Conservation (phyloP, 2,113 vertebrate genomes). For the Sus scrofa region DNA sequence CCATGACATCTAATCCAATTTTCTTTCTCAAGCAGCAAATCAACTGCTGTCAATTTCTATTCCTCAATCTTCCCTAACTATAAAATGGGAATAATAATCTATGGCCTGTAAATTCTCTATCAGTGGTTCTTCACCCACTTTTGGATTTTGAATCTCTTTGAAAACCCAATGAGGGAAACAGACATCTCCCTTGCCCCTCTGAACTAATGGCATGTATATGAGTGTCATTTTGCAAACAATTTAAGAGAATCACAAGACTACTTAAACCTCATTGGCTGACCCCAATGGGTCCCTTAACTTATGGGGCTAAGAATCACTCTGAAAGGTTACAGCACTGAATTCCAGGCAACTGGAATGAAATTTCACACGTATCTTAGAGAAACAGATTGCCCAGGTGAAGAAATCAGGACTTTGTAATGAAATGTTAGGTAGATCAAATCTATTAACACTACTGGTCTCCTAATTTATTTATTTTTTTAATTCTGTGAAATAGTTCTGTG, state of each 20-base stretch:
- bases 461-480: neutral
- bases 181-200: neutral
- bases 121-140: conserved; percentile 11
- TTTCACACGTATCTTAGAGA: neutral
- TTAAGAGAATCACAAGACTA: neutral
- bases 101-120: neutral
- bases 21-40: conserved; percentile 68
- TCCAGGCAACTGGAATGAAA: conserved; percentile 20
- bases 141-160: neutral
- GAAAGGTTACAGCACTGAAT: neutral
- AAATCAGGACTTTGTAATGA: conserved; percentile 36
- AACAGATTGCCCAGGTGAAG: neutral
- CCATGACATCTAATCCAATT: conserved; percentile 50
- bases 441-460: neutral
- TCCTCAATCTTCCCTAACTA: conserved; percentile 71
- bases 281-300: neutral
- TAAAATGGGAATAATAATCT: conserved; percentile 82
- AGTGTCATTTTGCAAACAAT: conserved; percentile 32
- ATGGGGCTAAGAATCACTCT: neutral
- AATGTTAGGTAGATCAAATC: neutral
- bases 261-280: neutral
- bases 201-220: neutral
- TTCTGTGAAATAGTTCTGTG: conserved; percentile 33
- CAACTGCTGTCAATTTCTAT: conserved; percentile 8
- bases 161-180: conserved; percentile 45